Evolutionary conservation across 1,140 invertebrate genomes (phyloP).

Genomic region (Laodelphax striatellus): DNA sequence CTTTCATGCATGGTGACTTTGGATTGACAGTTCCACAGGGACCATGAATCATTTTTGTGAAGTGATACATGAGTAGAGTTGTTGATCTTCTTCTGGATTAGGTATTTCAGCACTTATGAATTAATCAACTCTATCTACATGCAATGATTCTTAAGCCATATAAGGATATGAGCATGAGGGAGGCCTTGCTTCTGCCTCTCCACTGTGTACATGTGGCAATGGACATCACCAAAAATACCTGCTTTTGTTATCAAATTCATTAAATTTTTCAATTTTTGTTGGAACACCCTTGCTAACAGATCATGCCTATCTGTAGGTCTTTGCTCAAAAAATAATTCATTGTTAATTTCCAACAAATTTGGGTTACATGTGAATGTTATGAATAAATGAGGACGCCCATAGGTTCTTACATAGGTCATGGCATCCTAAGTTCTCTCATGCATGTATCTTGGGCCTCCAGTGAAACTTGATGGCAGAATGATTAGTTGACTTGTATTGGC

Average conservation of each 20-base stretch:
- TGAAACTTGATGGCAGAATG: conserved; percentile 31
- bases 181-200: conserved; percentile 40
- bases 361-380: conserved; percentile 37
- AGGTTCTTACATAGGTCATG: conserved; percentile 35
- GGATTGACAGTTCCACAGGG: conserved; percentile 37
- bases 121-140: conserved; percentile 30
- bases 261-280: conserved; percentile 11
- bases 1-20: conserved; percentile 36
- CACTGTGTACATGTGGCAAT: conserved; percentile 33
- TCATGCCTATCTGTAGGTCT: conserved; percentile 21
- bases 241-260: conserved; percentile 19
- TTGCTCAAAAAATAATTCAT: conserved; percentile 21
- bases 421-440: conserved; percentile 37
- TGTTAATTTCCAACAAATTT: conserved; percentile 33
- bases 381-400: conserved; percentile 33
- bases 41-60: conserved; percentile 42
- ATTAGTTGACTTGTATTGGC: conserved; percentile 6
- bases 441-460: conserved; percentile 32
- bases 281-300: conserved; percentile 16
- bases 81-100: conserved; percentile 31
- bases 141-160: conserved; percentile 31
- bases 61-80: conserved; percentile 31
- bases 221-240: conserved; percentile 27
- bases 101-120: conserved; percentile 43
- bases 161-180: conserved; percentile 31